Evolutionary conservation across 2,113 vertebrate genomes (phyloP).

Genomic region (Hippocampus comes): DNA sequence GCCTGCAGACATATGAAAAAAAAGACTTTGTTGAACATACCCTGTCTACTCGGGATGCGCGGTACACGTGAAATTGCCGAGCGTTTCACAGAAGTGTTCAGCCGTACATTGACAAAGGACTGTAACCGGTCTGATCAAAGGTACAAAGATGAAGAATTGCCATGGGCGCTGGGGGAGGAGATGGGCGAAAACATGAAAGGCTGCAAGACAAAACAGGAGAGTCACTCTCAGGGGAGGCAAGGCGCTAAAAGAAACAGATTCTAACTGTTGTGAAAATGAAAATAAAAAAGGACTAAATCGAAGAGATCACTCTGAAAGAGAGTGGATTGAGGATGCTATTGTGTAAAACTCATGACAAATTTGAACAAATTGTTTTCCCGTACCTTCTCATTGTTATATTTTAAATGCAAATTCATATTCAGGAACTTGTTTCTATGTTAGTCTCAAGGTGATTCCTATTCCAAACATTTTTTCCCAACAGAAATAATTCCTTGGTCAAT

Average conservation of each 20-base stretch:
- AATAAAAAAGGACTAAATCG: constrained; percentile 13
- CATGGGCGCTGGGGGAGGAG: constrained; percentile 1
- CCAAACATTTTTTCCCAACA: too few relatives aligned
- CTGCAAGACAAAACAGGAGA: constrained; percentile 41
- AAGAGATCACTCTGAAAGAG: constrained; percentile 8
- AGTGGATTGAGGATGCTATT: background rate
- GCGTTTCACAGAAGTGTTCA: constrained; percentile 7
- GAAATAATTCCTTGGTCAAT: too few relatives aligned
- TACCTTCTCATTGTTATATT: background rate
- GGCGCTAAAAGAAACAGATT: constrained; percentile 15
- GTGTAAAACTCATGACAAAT: background rate
- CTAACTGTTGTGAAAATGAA: constrained; percentile 34
- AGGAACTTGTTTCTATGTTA: too few relatives aligned
- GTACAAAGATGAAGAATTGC: constrained; percentile 14
- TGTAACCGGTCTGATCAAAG: constrained; percentile 30
- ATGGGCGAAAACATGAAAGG: constrained; percentile 26
- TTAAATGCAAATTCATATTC: too few relatives aligned
- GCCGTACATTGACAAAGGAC: constrained; percentile 15
- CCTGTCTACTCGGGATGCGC: constrained; percentile 11
- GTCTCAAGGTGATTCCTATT: too few relatives aligned
- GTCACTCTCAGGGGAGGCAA: constrained; percentile 33
- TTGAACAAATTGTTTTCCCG: background rate
- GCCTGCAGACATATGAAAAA: constrained; percentile 39
- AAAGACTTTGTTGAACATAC: constrained; percentile 43
- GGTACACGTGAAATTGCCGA: constrained; percentile 11